Evolutionary conservation across 2,888 invertebrate species (phyloP), one percentile per base, ranked within the genome.

Genomic region (Melieria omissa): DNA sequence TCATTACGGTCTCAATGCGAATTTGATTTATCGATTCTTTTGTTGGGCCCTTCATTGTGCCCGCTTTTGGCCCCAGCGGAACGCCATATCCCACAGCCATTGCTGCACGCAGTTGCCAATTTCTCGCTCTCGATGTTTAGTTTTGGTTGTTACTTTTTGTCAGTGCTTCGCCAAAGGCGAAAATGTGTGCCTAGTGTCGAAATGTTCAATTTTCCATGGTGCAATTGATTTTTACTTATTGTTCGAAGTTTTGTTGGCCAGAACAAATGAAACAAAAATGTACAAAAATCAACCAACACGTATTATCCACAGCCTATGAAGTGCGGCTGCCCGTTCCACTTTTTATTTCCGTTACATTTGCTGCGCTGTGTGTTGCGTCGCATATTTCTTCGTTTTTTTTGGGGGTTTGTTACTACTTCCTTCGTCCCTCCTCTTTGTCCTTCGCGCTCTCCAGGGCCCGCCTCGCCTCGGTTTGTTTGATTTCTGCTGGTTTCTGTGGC

Each of bases 1-100:
- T 9, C 42, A 62, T 62, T 62, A 62, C 44, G 44, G 57, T 62
- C 44, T 62, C 71, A 70, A 72, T 73, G 72, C 67, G 73, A 55
- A 70, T 76, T 73, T 76, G 75, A 75, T 77, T 76, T 76, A 75
- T 75, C 65, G 73, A 73, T 67, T 77, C 66, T 72, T 72, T 73
- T 75, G 72, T 75, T 73, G 57, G 29, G 3, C 10, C 44, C 47
- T 75, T 72, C 67, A 65, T 62, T 74, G 67, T 68, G 65, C 62
- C 10, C 4, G 3, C 29, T 29, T 29, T 41, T 16, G 16, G 29
- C 29, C 29, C 29, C 29, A 29, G 29, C 29, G 29, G 29, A 29
- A 29, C 29, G 29, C 29, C 29, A 29, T 29, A 29, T 29, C 29
- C 1, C 29, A 29, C 29, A 29, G 29, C 2, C 29, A 29, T 29